phyloP scores from a whole-genome alignment of 2,888 invertebrate genomes.

The Plebejus argus region DNA sequence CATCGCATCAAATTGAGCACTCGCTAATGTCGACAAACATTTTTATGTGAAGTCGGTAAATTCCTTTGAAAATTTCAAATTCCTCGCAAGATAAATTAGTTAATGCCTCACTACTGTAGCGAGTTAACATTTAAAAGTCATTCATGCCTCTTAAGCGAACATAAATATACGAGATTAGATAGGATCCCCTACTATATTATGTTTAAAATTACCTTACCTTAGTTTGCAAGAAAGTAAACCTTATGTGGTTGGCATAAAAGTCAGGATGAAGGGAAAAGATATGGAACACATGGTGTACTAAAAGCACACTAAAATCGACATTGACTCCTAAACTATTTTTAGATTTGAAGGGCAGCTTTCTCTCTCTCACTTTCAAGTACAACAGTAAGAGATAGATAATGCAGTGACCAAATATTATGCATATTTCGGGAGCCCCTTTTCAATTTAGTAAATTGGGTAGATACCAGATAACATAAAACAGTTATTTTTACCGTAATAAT shows the following conservation, averaged over 20 bases:
- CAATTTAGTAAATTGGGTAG: neutral
- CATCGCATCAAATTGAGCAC: neutral
- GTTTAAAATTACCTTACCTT: neutral
- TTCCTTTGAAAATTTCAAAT: neutral
- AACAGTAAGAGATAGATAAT: neutral
- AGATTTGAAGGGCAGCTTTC: conserved; percentile 24
- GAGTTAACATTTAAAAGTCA: conserved; percentile 17
- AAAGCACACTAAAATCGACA: conserved; percentile 31
- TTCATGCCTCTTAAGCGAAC: conserved; percentile 17
- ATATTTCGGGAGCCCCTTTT: conserved; percentile 8
- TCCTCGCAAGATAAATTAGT: conserved; percentile 11
- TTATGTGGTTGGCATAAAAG: neutral
- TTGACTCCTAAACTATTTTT: conserved; percentile 28
- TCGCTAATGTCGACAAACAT: neutral
- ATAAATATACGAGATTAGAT: conserved; percentile 28
- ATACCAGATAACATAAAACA: neutral
- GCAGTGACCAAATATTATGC: conserved; percentile 25
- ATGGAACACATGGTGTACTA: conserved; percentile 21
- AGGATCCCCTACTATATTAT: conserved; percentile 8
- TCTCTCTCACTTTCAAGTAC: neutral
- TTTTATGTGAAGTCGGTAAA: neutral
- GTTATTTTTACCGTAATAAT: neutral
- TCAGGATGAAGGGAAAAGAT: neutral
- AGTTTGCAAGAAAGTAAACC: neutral
- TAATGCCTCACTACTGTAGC: conserved; percentile 11